phyloP scores from a whole-genome alignment of 2,113 vertebrate genomes.

The Amphiprion ocellaris region DNA sequence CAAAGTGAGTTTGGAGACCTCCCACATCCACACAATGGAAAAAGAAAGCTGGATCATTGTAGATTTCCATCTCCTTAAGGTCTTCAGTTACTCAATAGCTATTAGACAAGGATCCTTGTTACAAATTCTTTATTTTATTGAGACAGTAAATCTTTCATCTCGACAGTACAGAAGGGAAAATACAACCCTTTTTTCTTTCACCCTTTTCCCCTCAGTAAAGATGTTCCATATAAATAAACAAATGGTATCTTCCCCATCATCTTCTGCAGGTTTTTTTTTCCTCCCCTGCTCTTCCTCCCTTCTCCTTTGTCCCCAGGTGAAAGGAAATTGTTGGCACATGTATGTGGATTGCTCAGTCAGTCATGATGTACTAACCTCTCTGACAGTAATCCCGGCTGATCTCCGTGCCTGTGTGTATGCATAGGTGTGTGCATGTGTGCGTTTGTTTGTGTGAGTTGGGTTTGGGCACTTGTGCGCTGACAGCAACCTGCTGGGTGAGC shows the following conservation, averaged over 20 bases:
- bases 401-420: slow-evolving; percentile 40
- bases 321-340: slow-evolving; percentile 78
- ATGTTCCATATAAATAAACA: slow-evolving; percentile 78
- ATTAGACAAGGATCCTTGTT: slow-evolving; percentile 68
- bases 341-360: slow-evolving; percentile 70
- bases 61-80: slow-evolving; percentile 73
- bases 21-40: slow-evolving; percentile 74
- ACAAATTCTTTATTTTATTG: slow-evolving; percentile 85
- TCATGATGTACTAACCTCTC: slow-evolving; percentile 67
- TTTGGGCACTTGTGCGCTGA: slow-evolving; percentile 66
- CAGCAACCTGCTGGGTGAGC: slow-evolving; percentile 80
- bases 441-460: slow-evolving; percentile 34
- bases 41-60: slow-evolving; percentile 50
- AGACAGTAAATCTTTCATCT: slow-evolving; percentile 82
- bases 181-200: slow-evolving; percentile 24
- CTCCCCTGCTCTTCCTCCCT: slow-evolving; percentile 1
- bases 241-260: slow-evolving; percentile 66
- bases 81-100: slow-evolving; percentile 68
- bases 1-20: slow-evolving; percentile 77
- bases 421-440: slow-evolving; percentile 17
- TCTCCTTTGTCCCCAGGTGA: slow-evolving; percentile 74
- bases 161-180: slow-evolving; percentile 57
- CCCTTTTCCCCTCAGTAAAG: slow-evolving; percentile 47
- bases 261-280: slow-evolving; percentile 29
- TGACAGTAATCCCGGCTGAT: slow-evolving; percentile 83